phyloP scores from a whole-genome alignment of 23 tunicate genomes.

The Halocynthia aurantium region DNA sequence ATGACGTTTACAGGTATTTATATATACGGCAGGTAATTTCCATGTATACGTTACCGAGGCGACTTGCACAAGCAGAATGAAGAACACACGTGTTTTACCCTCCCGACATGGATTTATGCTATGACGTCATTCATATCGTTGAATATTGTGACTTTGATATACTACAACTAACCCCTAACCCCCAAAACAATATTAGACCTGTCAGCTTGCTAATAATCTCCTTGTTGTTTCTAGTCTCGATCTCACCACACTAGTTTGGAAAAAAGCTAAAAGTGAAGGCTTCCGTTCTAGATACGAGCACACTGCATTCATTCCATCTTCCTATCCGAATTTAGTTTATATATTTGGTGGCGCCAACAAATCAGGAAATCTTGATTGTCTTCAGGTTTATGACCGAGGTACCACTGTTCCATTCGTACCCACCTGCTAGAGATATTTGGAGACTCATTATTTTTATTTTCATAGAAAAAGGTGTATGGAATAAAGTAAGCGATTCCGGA shows the following conservation, averaged over 20 bases:
- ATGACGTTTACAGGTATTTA: conserved; percentile 56
- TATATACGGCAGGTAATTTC: no score
- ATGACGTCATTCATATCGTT: neutral
- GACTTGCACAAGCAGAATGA: no score
- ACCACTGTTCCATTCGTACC: neutral
- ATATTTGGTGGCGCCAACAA: conserved; percentile 85
- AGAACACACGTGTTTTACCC: neutral
- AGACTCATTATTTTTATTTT: neutral
- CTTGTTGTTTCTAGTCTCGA: conserved; percentile 11
- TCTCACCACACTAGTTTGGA: conserved; percentile 9
- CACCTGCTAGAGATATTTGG: neutral
- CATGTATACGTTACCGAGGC: no score
- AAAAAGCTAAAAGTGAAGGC: neutral
- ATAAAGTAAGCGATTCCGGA: conserved; percentile 27
- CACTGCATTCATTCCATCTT: conserved; percentile 40
- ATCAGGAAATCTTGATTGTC: conserved; percentile 40
- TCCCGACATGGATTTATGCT: neutral
- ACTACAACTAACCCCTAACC: conserved; percentile 5
- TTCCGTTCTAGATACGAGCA: conserved; percentile 69
- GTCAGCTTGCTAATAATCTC: neutral
- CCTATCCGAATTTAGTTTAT: conserved; percentile 24
- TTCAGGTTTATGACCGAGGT: conserved; percentile 49
- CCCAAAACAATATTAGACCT: neutral
- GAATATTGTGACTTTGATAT: neutral
- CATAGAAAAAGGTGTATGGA: conserved; percentile 13